Conservation (phyloP, 2,113 vertebrate genomes). For the Hirundichthys speculiger region DNA sequence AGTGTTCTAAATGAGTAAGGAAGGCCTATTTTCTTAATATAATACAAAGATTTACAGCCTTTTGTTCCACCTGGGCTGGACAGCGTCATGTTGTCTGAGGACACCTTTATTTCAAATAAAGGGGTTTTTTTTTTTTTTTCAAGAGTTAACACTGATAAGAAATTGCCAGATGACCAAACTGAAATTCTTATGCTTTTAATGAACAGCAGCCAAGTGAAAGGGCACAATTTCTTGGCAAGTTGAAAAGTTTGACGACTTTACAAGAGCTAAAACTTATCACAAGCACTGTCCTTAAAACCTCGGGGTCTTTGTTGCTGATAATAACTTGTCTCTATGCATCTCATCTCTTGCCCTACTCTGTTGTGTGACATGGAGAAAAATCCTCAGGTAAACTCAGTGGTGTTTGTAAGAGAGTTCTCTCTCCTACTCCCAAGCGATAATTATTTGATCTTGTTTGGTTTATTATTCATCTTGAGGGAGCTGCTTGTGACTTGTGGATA, state of each 20-base stretch:
- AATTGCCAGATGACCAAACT: not conserved
- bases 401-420: slow-evolving; percentile 75
- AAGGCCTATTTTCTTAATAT: slow-evolving; percentile 20
- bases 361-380: slow-evolving; percentile 69
- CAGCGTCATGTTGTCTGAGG: not conserved
- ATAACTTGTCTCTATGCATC: slow-evolving; percentile 50
- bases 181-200: not conserved
- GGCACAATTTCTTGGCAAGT: not conserved
- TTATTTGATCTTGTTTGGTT: slow-evolving; percentile 85
- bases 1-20: slow-evolving; percentile 27
- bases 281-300: slow-evolving; percentile 54
- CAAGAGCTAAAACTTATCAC: slow-evolving; percentile 27
- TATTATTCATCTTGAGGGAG: slow-evolving; percentile 85
- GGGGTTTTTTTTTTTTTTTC: not conserved
- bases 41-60: not conserved
- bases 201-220: not conserved
- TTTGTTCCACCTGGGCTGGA: slow-evolving; percentile 9
- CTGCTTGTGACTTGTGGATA: slow-evolving; percentile 80
- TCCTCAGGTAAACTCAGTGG: slow-evolving; percentile 72
- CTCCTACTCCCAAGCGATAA: slow-evolving; percentile 75
- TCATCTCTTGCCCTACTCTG: slow-evolving; percentile 56
- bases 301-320: slow-evolving; percentile 55
- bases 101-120: not conserved
- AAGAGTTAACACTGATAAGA: not conserved
- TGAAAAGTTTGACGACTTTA: slow-evolving; percentile 50